Conservation (phyloP, 2,113 vertebrate species). For the Nesospiza acunhae region DNA sequence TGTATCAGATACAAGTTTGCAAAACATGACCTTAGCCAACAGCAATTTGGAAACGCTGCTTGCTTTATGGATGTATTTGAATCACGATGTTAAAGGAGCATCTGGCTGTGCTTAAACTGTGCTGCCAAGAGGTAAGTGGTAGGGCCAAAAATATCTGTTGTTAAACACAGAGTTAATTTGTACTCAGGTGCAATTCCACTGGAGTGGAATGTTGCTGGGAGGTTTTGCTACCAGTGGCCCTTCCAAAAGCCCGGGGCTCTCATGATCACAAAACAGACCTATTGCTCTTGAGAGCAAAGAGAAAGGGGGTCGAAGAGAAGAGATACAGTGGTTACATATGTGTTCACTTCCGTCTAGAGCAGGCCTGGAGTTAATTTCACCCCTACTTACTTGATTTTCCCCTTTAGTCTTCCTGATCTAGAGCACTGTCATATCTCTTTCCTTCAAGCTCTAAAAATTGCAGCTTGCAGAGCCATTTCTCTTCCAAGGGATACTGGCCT, state of each 20-base stretch:
- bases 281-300: background rate
- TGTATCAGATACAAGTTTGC: background rate
- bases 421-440: background rate
- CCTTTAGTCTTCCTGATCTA: background rate
- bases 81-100: constrained; percentile 27
- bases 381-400: background rate
- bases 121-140: constrained; percentile 20
- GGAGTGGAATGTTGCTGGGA: background rate
- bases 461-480: background rate
- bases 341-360: background rate
- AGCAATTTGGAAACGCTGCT: constrained; percentile 27
- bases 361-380: background rate
- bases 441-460: background rate
- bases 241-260: background rate
- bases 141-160: constrained; percentile 9
- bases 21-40: constrained; percentile 20
- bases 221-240: background rate
- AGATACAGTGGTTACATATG: rapidly evolving
- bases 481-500: background rate
- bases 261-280: background rate
- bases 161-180: background rate
- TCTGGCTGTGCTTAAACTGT: background rate
- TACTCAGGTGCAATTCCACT: background rate
- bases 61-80: constrained; percentile 39
- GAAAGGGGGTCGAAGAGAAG: background rate